These are phyloP conservation scores for Parthenolecanium corni DNA, from an alignment of 2,888 invertebrate genomes.

Conservation along the genomic window DNA sequence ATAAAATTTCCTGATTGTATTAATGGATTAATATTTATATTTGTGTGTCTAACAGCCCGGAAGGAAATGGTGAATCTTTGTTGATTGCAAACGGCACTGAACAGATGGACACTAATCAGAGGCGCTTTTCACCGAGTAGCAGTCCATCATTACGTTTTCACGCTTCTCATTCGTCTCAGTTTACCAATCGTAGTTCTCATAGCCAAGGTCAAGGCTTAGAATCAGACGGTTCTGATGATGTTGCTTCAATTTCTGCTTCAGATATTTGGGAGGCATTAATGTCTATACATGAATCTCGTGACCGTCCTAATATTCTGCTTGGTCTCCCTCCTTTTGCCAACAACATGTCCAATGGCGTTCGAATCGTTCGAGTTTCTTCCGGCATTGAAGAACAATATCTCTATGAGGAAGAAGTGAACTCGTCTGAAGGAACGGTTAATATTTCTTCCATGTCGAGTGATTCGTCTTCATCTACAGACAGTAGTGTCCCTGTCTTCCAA, in stretches of 20 bases:
- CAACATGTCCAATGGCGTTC: conserved; percentile 25
- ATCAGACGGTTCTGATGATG: neutral
- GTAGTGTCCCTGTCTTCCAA: no score
- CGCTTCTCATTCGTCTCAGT: no score
- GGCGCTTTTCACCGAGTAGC: neutral
- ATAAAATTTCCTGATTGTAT: no score
- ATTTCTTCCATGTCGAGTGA: conserved; percentile 1
- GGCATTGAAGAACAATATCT: conserved; percentile 32
- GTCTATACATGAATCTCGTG: conserved; percentile 18
- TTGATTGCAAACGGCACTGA: no score
- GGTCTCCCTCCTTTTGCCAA: conserved; percentile 1
- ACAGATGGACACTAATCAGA: neutral
- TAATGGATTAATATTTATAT: no score
- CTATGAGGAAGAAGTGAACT: conserved; percentile 23
- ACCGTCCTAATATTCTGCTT: conserved; percentile 4
- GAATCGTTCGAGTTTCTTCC: conserved; percentile 34
- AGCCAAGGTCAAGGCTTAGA: neutral
- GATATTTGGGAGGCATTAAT: conserved; percentile 51
- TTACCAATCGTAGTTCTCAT: neutral
- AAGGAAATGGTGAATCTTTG: no score
- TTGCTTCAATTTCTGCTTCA: neutral
- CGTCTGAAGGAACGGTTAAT: conserved; percentile 4
- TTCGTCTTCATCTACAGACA: neutral
- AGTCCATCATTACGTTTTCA: neutral
- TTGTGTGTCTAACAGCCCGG: no score